Percentiles rank a stretch among this genome's conserved stretches.
Conservation (phyloP, 2,797 vertebrate genomes). For the Pseudopleuronectes americanus region DNA sequence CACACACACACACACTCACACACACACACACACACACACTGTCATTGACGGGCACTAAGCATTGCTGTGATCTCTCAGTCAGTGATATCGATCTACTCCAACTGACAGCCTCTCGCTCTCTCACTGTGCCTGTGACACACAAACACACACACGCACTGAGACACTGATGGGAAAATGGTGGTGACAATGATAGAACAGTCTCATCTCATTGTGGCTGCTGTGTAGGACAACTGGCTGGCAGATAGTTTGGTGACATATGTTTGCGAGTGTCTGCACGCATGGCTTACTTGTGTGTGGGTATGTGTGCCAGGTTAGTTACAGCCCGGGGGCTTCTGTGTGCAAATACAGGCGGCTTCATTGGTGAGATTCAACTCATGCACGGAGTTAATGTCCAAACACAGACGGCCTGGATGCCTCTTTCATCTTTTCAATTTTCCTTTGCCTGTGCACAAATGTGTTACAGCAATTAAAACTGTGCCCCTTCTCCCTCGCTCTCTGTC, state of each 20-base stretch:
- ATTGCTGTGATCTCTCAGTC: conserved; percentile 76
- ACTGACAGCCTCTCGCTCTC: conserved; percentile 53
- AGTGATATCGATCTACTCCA: conserved; percentile 69
- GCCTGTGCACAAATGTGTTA: conserved; percentile 31
- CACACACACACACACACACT: conserved; percentile 20
- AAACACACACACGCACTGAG: conserved; percentile 9
- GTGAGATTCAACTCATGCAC: conserved; percentile 4
- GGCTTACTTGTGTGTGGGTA: conserved; percentile 1
- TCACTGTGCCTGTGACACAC: conserved; percentile 10
- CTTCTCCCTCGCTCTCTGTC: conserved; percentile 19
- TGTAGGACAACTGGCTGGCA: conserved; percentile 40
- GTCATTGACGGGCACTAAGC: conserved; percentile 72
- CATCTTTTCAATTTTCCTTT: conserved; percentile 52
- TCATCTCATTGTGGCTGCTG: conserved; percentile 42
- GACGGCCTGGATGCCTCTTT: conserved; percentile 28
- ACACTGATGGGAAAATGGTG: conserved; percentile 34
- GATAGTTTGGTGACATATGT: conserved; percentile 40
- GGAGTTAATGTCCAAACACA: conserved; percentile 28
- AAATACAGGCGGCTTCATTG: not conserved
- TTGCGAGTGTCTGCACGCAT: not conserved
- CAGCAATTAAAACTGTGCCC: conserved; percentile 49
- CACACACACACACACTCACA: conserved; percentile 25
- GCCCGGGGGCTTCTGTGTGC: not conserved
- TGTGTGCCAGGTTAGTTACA: conserved; percentile 6
- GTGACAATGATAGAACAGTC: conserved; percentile 58